A percentile compares a stretch with the other conserved stretches of the same genome.
Conservation (phyloP, 2,797 vertebrate species). For the Cossypha caffra region DNA sequence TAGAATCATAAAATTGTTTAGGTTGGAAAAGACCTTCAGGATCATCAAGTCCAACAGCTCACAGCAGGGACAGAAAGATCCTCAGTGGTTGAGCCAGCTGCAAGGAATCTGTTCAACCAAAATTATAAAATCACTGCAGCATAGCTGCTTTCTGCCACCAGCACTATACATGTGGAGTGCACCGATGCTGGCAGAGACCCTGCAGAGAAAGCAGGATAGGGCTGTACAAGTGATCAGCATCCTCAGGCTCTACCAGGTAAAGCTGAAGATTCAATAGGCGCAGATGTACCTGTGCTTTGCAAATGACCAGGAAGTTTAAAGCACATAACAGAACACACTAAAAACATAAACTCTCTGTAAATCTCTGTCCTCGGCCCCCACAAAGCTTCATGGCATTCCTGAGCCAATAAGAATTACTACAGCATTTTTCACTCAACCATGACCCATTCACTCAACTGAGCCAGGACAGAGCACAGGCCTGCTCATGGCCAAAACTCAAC, state of each 20-base stretch:
- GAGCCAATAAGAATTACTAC: not conserved
- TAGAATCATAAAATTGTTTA: not conserved
- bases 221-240: not conserved
- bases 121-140: not conserved
- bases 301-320: not conserved
- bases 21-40: not conserved
- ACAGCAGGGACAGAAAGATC: not conserved
- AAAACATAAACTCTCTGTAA: not conserved
- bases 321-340: not conserved
- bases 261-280: not conserved
- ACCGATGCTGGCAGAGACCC: accelerated
- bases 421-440: not conserved
- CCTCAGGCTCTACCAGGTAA: not conserved
- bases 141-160: not conserved
- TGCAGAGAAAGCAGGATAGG: not conserved
- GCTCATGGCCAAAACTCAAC: not conserved
- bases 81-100: not conserved
- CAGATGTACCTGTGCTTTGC: not conserved
- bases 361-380: not conserved
- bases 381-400: accelerated
- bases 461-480: not conserved
- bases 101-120: not conserved
- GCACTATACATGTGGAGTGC: accelerated
- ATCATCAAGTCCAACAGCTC: not conserved
- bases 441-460: not conserved